Conservation (phyloP, 2,113 vertebrate genomes). For the Hylia prasina region DNA sequence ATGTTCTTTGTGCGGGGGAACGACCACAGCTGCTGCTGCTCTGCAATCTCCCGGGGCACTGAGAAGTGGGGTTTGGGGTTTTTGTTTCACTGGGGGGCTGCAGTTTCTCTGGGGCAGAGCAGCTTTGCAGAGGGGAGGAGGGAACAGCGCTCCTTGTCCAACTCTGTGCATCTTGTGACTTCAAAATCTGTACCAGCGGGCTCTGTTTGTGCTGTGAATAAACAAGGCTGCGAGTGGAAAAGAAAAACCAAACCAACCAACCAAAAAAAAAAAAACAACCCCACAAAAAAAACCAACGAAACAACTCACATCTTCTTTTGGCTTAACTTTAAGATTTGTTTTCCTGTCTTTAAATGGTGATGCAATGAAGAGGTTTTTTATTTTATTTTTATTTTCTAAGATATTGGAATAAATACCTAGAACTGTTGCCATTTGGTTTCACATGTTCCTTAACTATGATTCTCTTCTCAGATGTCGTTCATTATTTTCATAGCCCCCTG, state of each 20-base stretch:
- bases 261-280: too few relatives aligned
- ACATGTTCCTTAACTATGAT: conserved; percentile 4
- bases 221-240: neutral
- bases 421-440: neutral
- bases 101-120: neutral
- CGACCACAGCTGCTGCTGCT: neutral
- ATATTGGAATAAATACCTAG: conserved; percentile 33
- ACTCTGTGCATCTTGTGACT: neutral
- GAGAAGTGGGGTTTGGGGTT: neutral
- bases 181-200: neutral
- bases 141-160: neutral
- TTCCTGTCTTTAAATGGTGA: neutral
- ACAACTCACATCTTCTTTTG: neutral
- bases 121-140: neutral
- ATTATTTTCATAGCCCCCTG: neutral
- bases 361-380: neutral
- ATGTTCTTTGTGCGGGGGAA: too few relatives aligned
- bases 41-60: rapidly evolving
- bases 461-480: neutral
- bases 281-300: neutral
- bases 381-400: conserved; percentile 32
- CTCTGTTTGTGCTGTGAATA: conserved; percentile 9
- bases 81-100: neutral
- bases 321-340: neutral
- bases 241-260: neutral